Evolutionary conservation across 2,797 vertebrate species (phyloP).

Genomic region (Rhinichthys osculus): DNA sequence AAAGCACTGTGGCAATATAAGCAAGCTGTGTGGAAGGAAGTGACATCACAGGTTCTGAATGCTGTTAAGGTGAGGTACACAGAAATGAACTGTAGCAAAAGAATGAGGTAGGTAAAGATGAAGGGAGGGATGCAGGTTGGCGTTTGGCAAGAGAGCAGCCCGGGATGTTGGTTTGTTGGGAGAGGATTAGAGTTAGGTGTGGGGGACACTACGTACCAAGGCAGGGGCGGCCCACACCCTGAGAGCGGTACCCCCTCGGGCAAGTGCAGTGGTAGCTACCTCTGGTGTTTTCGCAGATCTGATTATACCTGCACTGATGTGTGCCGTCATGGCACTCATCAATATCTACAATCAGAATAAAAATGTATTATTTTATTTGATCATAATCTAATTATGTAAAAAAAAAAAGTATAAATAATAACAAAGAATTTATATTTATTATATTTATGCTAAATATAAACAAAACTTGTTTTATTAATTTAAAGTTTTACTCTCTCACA

Average conservation of each 20-base stretch:
- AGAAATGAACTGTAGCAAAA: constrained; percentile 50
- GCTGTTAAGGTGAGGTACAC: constrained; percentile 3
- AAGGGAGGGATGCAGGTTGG: constrained; percentile 48
- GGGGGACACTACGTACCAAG: constrained; percentile 81
- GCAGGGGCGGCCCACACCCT: constrained; percentile 88
- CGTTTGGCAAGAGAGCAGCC: constrained; percentile 57
- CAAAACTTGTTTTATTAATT: neutral
- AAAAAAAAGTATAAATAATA: neutral
- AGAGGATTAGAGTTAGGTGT: neutral
- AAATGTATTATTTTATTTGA: neutral
- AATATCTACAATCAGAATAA: constrained; percentile 79
- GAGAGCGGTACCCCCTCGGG: constrained; percentile 88
- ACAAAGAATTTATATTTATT: neutral
- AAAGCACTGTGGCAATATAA: constrained; percentile 47
- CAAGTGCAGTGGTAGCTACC: constrained; percentile 95
- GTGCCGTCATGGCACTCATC: constrained; percentile 92
- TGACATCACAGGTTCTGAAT: constrained; percentile 31
- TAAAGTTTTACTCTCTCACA: neutral
- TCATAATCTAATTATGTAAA: neutral
- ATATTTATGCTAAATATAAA: neutral
- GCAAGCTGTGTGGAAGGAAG: constrained; percentile 58
- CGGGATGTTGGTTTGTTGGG: neutral
- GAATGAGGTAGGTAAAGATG: constrained; percentile 37
- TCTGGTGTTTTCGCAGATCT: constrained; percentile 93
- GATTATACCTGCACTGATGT: constrained; percentile 94